phyloP scores from a whole-genome alignment of 1,140 invertebrate genomes.

The Meteorus sp. region DNA sequence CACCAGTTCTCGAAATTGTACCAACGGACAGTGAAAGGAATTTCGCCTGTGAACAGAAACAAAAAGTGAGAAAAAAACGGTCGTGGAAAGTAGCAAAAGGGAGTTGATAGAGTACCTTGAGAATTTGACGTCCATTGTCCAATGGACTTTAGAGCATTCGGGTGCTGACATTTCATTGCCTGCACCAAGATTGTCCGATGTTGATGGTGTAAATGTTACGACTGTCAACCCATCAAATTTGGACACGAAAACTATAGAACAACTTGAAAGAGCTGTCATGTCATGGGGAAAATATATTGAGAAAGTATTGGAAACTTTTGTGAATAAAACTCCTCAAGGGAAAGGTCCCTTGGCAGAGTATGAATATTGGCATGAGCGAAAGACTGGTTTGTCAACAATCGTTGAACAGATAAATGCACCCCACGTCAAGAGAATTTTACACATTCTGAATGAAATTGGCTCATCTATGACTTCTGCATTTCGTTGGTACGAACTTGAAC shows the following conservation, averaged over 20 bases:
- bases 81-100: conserved; percentile 38
- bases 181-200: conserved; percentile 61
- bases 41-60: too few species aligned
- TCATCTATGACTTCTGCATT: conserved; percentile 60
- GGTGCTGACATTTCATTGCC: conserved; percentile 68
- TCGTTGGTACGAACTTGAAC: conserved; percentile 59
- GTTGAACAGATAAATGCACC: conserved; percentile 79
- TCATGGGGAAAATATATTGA: conserved; percentile 69
- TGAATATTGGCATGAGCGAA: conserved; percentile 79
- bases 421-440: conserved; percentile 66
- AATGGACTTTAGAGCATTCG: conserved; percentile 67
- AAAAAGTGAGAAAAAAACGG: neutral
- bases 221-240: conserved; percentile 49
- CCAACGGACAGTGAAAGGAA: too few species aligned
- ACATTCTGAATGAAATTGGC: conserved; percentile 59
- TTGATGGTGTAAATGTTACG: conserved; percentile 55
- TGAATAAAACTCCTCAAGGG: conserved; percentile 59
- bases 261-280: conserved; percentile 66
- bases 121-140: conserved; percentile 41
- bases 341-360: conserved; percentile 81
- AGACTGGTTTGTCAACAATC: conserved; percentile 73
- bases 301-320: conserved; percentile 57
- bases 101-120: conserved; percentile 44
- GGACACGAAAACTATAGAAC: conserved; percentile 59
- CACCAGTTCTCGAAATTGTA: too few species aligned